phyloP scores from a whole-genome alignment of 2,797 vertebrate species.

The Heliangelus exortis region DNA sequence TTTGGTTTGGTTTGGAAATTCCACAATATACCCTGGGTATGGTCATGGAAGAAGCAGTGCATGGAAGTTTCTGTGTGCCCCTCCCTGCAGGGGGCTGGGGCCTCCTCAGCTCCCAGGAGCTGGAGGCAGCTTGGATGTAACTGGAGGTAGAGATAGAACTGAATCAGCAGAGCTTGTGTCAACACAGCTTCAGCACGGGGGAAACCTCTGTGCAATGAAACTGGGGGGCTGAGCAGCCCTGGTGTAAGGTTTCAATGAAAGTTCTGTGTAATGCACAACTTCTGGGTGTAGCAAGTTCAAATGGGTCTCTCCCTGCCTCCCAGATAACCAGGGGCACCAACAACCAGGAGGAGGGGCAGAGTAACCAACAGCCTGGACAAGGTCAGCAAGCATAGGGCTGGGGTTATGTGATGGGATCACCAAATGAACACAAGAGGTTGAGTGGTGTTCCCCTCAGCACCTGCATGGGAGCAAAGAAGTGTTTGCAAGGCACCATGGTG shows the following conservation, averaged over 20 bases:
- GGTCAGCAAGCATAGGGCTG: not conserved
- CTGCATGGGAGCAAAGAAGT: not conserved
- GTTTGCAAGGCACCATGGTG: not conserved
- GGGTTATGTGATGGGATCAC: not conserved
- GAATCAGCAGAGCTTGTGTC: not conserved
- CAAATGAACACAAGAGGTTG: fast-evolving
- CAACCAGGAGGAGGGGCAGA: not conserved
- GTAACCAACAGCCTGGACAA: not conserved
- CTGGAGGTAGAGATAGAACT: not conserved
- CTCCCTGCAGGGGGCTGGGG: not conserved
- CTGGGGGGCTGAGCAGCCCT: fast-evolving
- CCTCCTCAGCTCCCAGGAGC: not conserved
- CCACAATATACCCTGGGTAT: not conserved
- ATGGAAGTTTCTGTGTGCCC: not conserved
- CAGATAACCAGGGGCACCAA: not conserved
- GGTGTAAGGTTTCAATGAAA: not conserved
- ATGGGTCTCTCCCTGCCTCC: not conserved
- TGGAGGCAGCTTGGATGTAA: not conserved
- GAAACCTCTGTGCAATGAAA: not conserved
- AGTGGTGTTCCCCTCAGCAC: not conserved
- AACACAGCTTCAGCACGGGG: not conserved
- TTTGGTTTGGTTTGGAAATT: slow-evolving; percentile 12
- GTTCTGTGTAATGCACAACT: not conserved
- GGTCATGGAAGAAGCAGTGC: not conserved
- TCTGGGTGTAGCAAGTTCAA: not conserved